Base-by-base conservation (phyloP, 2,888 invertebrate species). In the Sphecodes monilicornis region DNA sequence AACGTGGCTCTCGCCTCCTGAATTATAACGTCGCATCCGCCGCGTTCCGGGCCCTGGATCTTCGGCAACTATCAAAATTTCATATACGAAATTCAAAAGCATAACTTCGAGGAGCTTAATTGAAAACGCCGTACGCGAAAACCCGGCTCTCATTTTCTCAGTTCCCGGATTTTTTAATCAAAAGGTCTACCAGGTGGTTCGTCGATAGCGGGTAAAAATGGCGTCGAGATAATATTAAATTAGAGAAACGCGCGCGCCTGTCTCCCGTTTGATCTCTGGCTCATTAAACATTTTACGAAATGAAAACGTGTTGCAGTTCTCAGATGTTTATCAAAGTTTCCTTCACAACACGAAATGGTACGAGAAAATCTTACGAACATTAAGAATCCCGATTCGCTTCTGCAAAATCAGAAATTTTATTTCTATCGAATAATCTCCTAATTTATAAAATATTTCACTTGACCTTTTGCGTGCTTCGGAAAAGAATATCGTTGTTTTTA, bases 21-120 rank as follows among this genome's bases (percentile, higher is more conserved):
- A 86, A 80, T 87, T 90, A 87, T 76, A 80, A 85, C 68, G 71
- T 54, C 57, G 68, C 75, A 43, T 80, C 78, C 46, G 60, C 76
- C 39, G 29, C 26, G 72, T 46, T 66, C 66, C 50, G 18, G 22
- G 8, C 4, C 66, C 41, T 22, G 43, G 29, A 43, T 76, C 72
- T 50, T 50, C 26, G 50, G 36, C 82, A 76, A 83, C 82, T 76
- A 83, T 72, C 68, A 18, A 41, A 68, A 68, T 76, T 75, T 50
- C 22, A 72, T 69, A 16, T 6, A 10, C 32, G 3, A 41, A 4
- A 75, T 46, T 76, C 57, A 64, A 32, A 29, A 57, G 43, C n/a
- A 73, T 41, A 76, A 73, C 73, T 82, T 85, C 54, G 43, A 78
- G 78, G 32, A 64, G 69, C 78, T 75, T 81, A 75, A 85, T 86